Evolutionary conservation across 2,888 invertebrate species (phyloP), one percentile per base, ranked within the genome.

Genomic region (Nephrotoma guestfalica): DNA sequence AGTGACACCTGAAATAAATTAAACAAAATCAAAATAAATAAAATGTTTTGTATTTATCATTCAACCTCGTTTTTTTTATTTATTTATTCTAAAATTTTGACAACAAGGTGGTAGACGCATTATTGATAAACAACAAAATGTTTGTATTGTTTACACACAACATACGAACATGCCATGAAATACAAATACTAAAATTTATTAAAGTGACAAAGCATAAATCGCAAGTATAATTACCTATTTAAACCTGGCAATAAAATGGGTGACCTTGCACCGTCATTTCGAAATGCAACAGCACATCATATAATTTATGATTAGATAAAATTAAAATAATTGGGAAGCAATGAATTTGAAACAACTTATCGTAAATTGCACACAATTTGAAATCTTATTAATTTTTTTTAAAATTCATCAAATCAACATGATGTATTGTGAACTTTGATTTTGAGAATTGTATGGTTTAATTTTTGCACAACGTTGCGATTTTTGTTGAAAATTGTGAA

Each of bases 1-100:
- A 95, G 92, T 2, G 96, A 94, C 87, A 96, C 91, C 96, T 96
- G 89, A 86, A 91, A 91, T 85, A 9, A 30, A 71, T 30, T 9
- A 71, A 71, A 71, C 9, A 57, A 57, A 57, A 4, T 57, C 15
- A 57, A 57, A 30, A 43, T 43, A 43, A 43, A 43, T 43, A 43
- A 6, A 43, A 43, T 9, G 4, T 43, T 30, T 30, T 30, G 11
- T 11, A 43, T 43, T 9, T 43, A 43, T 43, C 43, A 43, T 6
- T 43, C 11, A 11, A 43, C 6, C 6, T 4, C 43, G 5, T 43
- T 43, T 47, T 47, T 9, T 30, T 3, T 30, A 30, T 30, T 0
- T 30, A 30, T 30, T 30, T 30, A 30, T 30, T 30, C 30, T 47
- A 47, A 47, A 7, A 13, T 47, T 47, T 47, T 51, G 51, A 71